Percentiles rank a stretch among this genome's conserved stretches.
Conservation (phyloP, 2,113 vertebrate species). For the Macquaria ambigua region DNA sequence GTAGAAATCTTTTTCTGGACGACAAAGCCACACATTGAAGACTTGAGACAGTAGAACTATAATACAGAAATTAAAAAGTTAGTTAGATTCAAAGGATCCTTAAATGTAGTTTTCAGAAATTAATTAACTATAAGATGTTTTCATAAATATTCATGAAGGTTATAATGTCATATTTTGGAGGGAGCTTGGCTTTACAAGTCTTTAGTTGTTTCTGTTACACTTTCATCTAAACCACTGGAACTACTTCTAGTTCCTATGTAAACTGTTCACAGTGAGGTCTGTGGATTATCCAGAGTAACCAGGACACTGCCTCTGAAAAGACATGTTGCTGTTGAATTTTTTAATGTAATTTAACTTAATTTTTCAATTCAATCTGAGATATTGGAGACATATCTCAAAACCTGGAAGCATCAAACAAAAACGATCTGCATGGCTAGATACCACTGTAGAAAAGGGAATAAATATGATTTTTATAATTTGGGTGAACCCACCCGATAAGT, state of each 20-base stretch:
- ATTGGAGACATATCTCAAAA: background rate
- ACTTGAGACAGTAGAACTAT: too few species aligned
- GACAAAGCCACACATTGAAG: background rate
- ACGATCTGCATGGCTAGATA: background rate
- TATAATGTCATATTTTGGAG: background rate
- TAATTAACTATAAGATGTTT: background rate
- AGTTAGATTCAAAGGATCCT: background rate
- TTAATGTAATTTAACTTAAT: background rate
- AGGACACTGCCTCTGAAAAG: background rate
- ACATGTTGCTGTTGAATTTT: constrained; percentile 1
- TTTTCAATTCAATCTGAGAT: background rate
- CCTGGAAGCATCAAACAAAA: too few species aligned
- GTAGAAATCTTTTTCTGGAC: background rate
- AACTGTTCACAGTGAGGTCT: background rate
- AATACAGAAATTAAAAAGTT: background rate
- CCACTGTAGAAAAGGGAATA: background rate
- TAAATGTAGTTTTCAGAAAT: background rate
- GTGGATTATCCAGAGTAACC: background rate
- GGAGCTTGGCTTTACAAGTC: background rate
- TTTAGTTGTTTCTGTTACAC: background rate
- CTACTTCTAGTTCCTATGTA: background rate
- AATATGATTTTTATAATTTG: background rate
- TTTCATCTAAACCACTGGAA: background rate
- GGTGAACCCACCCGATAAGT: background rate
- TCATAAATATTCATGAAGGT: background rate